A percentile compares a stretch with the other conserved stretches of the same genome.
These are phyloP conservation scores for Oostethus manadensis DNA, from an alignment of 2,113 vertebrate genomes.

Conservation along the genomic window DNA sequence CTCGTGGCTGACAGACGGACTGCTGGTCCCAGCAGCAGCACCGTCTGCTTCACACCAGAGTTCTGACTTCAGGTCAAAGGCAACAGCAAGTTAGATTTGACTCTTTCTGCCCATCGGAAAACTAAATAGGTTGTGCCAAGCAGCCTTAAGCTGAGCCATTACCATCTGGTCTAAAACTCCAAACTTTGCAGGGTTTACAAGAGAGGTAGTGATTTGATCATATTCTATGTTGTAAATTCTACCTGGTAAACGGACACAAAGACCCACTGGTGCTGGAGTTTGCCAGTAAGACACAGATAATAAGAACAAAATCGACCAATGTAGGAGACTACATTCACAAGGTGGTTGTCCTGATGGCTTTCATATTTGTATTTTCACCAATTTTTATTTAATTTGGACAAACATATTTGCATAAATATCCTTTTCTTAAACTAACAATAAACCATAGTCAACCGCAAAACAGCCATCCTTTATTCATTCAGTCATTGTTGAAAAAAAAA, in stretches of 20 bases:
- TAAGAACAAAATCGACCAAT: neutral
- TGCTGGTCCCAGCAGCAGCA: neutral
- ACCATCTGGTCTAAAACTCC: slow-evolving; percentile 2
- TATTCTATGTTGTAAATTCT: neutral
- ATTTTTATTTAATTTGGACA: too few relatives aligned
- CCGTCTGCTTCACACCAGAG: neutral
- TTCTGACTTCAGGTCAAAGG: neutral
- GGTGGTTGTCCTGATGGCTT: too few relatives aligned
- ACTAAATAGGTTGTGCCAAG: neutral
- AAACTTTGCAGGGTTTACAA: neutral
- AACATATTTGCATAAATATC: too few relatives aligned
- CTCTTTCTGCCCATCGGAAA: neutral
- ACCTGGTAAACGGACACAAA: neutral
- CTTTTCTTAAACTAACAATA: too few relatives aligned
- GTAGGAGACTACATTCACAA: too few relatives aligned
- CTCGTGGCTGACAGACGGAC: neutral
- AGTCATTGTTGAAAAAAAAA: too few relatives aligned
- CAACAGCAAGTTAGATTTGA: neutral
- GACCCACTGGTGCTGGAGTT: neutral
- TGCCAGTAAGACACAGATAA: neutral
- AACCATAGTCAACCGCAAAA: too few relatives aligned
- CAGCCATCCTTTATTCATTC: too few relatives aligned
- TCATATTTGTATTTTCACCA: too few relatives aligned
- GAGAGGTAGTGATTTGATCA: too few relatives aligned
- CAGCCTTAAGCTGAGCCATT: neutral